phyloP scores from a whole-genome alignment of 1,140 invertebrate species.

The Himalopsyche phryganea region DNA sequence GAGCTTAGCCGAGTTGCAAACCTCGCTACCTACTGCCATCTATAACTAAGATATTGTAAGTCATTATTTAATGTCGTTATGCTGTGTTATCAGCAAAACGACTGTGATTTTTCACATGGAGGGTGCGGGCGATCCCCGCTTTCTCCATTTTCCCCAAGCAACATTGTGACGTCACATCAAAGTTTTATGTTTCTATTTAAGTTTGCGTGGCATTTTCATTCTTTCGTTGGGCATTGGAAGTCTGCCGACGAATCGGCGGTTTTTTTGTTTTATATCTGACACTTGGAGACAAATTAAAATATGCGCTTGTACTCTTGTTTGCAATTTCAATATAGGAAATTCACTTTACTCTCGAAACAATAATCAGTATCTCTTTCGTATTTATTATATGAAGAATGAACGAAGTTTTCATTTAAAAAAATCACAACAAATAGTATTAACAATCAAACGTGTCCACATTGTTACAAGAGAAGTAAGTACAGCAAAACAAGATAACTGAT shows the following conservation, averaged over 20 bases:
- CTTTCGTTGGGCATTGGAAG: not conserved
- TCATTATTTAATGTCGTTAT: constrained; percentile 34
- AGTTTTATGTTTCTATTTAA: too few relatives aligned
- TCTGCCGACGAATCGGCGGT: not conserved
- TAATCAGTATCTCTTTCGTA: too few relatives aligned
- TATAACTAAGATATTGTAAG: constrained; percentile 34
- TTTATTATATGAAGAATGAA: too few relatives aligned
- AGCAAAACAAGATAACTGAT: too few relatives aligned
- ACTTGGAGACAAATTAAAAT: too few relatives aligned
- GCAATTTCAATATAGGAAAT: too few relatives aligned
- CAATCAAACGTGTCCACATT: too few relatives aligned
- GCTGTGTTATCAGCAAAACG: constrained; percentile 31
- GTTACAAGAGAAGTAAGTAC: too few relatives aligned
- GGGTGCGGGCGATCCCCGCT: constrained; percentile 14
- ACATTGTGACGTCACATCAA: not conserved
- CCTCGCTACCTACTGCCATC: constrained; percentile 15
- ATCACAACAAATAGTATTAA: too few relatives aligned
- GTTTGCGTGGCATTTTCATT: constrained; percentile 1
- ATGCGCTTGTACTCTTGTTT: too few relatives aligned
- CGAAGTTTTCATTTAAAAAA: too few relatives aligned
- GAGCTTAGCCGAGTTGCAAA: constrained; percentile 3
- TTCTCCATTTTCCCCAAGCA: not conserved
- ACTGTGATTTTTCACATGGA: constrained; percentile 32
- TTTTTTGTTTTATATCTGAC: not conserved
- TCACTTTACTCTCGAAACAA: too few relatives aligned